Conservation (phyloP, 2,888 invertebrate species). For the Drosophila colorata region DNA sequence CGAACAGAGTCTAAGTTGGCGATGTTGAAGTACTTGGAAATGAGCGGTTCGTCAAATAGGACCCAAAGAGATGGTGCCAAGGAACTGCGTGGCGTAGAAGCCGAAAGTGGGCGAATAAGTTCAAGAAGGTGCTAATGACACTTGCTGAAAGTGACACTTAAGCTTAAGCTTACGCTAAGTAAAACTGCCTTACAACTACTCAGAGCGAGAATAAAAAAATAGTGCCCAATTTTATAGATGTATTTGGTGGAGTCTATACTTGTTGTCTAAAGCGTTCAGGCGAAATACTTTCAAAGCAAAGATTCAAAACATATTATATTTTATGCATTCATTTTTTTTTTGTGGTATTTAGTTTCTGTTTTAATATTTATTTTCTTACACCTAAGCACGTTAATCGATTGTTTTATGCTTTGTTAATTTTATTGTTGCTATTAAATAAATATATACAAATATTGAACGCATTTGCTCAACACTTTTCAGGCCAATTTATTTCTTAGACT, state of each 20-base stretch:
- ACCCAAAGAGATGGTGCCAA: not conserved
- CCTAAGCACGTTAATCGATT: no score
- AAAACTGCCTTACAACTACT: not conserved
- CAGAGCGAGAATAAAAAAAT: not conserved
- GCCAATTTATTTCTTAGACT: no score
- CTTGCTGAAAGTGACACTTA: not conserved
- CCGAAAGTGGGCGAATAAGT: conserved; percentile 1
- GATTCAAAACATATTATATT: no score
- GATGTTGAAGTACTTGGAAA: conserved; percentile 4
- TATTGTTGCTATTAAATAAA: no score
- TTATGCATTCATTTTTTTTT: no score
- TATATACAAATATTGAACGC: no score
- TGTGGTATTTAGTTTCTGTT: no score
- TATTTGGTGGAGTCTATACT: not conserved
- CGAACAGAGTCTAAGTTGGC: conserved; percentile 3
- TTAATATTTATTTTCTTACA: no score
- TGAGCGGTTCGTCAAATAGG: conserved; percentile 9
- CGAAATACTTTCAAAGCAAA: no score
- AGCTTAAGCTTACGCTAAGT: not conserved
- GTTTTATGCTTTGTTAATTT: no score
- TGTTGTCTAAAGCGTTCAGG: no score
- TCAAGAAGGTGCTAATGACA: not conserved
- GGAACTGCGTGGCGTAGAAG: not conserved
- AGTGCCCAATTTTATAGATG: not conserved
- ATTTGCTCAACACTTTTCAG: no score